phyloP scores from a whole-genome alignment of 2,888 invertebrate genomes.

The Belgica antarctica region DNA sequence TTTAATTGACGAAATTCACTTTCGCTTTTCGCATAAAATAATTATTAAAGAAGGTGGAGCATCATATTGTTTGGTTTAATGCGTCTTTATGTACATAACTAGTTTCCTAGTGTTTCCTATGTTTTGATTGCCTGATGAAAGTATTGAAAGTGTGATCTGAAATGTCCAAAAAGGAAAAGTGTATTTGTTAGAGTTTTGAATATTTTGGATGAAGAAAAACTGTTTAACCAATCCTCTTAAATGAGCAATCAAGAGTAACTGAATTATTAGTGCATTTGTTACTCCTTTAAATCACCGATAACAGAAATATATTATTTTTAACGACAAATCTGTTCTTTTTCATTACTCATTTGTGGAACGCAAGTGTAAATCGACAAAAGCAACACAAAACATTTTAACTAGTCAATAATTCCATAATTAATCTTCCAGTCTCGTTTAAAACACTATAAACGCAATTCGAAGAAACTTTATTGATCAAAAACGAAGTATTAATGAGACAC shows the following conservation, averaged over 20 bases:
- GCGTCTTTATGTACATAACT: neutral
- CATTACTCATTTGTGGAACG: neutral
- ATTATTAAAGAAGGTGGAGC: too few species aligned
- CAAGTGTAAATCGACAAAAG: constrained; percentile 11
- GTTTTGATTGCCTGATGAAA: constrained; percentile 14
- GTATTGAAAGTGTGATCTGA: constrained; percentile 25
- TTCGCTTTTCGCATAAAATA: neutral
- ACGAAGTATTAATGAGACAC: too few species aligned
- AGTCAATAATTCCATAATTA: constrained; percentile 10
- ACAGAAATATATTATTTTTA: neutral
- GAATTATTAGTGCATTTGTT: constrained; percentile 14
- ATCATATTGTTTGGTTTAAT: neutral
- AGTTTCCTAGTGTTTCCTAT: constrained; percentile 19
- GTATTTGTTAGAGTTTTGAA: constrained; percentile 18
- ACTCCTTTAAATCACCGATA: constrained; percentile 13
- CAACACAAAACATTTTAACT: neutral
- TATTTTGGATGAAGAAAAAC: neutral
- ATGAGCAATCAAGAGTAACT: constrained; percentile 1
- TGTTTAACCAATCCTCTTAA: neutral
- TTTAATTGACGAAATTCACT: constrained; percentile 1
- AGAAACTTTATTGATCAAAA: too few species aligned
- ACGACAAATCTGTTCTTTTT: neutral
- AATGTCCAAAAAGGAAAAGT: neutral
- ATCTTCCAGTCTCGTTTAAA: neutral
- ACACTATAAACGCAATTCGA: too few species aligned